Evolutionary conservation across 2,113 vertebrate genomes (phyloP), one percentile per base, ranked within the genome.

Genomic region (Aspiorhynchus laticeps): DNA sequence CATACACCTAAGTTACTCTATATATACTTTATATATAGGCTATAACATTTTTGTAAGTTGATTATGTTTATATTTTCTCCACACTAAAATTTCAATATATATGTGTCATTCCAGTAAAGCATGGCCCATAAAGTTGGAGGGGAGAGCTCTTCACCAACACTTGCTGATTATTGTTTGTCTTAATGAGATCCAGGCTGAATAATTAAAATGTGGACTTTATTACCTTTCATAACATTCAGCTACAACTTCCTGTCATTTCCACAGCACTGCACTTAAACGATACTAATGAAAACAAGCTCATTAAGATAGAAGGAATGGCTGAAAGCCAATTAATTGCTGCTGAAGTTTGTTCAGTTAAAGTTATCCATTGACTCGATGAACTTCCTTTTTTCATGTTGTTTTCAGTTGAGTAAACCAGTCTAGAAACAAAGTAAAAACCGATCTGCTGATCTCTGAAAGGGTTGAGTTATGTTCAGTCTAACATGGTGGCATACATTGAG

Each of bases 251-350:
- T 75, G 80, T 81, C 43, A 85, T 87, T 80, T 84, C 82, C 82
- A 84, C 67, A 36, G 67, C 67, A n/a, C 4, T 84, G 82, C 82
- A 74, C 69, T 74, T 84, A 74, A 84, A 83, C 24, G 51, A 69
- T 71, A 26, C 63, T 69, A 87, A 77, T 82, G 46, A 89, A 89
- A 89, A 85, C 86, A 87, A 69, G 69, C 48, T 89, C 86, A 89
- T 87, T 87, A 85, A 85, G 51, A 67, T 59, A 61, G 71, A 87
- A 84, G 80, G 38, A 83, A 78, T 43, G 61, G 15, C 85, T 78
- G 41, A 48, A 83, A 73, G 10, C 78, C 82, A 87, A 87, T 89
- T 87, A 87, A 78, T 77, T 53, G 86, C 43, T 19, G 43, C 65
- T 69, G 41, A 69, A 71, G 61, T 83, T 83, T 48, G 28, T 33